Evolutionary conservation across 2,797 vertebrate genomes (phyloP), one percentile per base, ranked within the genome.

Genomic region (Anabacerthia variegaticeps): DNA sequence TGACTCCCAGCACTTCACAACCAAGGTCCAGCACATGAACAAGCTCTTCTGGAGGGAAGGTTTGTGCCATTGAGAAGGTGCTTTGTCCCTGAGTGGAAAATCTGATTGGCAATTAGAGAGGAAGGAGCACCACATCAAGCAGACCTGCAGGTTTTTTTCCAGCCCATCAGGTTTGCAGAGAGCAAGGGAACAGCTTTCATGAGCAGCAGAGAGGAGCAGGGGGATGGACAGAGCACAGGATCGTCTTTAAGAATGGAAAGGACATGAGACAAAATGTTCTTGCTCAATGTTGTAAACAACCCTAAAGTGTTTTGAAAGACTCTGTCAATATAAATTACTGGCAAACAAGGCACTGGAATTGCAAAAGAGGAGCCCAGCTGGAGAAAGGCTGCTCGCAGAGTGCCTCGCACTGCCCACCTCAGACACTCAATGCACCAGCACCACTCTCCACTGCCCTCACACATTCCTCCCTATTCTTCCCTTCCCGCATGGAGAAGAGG

Each of bases 211-310:
- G 54, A 23, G 24, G 26, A 6, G 30, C 6, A 1, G 32, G 28
- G 26, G 41, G 14, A 32, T 7, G 65, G 76, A 85, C 3, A 2
- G 14, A 41, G 48, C 39, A 95, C 85, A 82, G 84, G n/a, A 79
- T 55, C 2, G 4, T 92, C 96, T 96, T 92, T 78, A 95, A 96
- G 96, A 88, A 97, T 80, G 92, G 86, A 85, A 81, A 94, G 95
- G 91, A 96, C 88, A 92, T 28, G 90, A 97, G 95, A 98, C 97
- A 96, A 87, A 95, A 95, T 97, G 97, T 98, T 97, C 98, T 92
- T 84, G 90, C 95, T 95, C 61, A 43, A 92, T 77, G 87, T 62
- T 72, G 97, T 97, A 98, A 98, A 98, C 97, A 98, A 95, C 85
- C 77, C 94, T 72, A 51, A 92, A 97, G 96, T 94, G 97, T 97